Base-by-base conservation (phyloP, 2,113 vertebrate species). In the Riparia riparia region DNA sequence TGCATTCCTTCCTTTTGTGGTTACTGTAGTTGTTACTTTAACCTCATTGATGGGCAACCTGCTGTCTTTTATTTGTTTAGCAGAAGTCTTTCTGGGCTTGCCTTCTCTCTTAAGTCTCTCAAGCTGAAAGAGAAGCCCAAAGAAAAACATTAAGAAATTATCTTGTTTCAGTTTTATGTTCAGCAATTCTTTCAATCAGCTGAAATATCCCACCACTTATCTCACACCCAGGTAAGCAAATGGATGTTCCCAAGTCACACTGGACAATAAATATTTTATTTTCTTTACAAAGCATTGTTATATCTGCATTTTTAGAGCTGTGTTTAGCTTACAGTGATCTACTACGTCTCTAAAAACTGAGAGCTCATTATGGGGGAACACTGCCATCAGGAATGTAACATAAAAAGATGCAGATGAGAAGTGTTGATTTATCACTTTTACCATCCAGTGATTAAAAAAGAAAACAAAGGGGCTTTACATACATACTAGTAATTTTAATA, bases 91-190 rank as follows among this genome's bases (percentile, higher is more conserved):
- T 63, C 82, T 97, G 89, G 94, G 45, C 88, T 95, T 97, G 21
- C 77, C 95, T 78, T 98, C 98, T 73, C 97, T 98, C 93, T 96
- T 98, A 37, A 98, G 93, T 96, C 98, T 99, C 95, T 98, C 98
- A 49, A 99, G 96, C 99, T 99, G 83, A 18, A 94, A 61, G 47
- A 73, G 82, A 93, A 80, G n/a, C 65, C 25, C 78, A 17, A 89
- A 78, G 25, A 61, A 70, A 65, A 73, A 44, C 10, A 64, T 74
- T 37, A 57, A 32, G n/a, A 49, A 51, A 17, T 39, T 29, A 60
- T 42, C 63, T 77, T 54, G 14, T 39, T 93, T 78, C 26, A 28
- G 25, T 54, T 77, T 73, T 20, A 37, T 15, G 7, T 39, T 65
- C 31, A 19, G 17, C 31, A 69, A 4, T 69, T 76, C 66, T 41